Percentiles rank a stretch among this genome's conserved stretches.
Conservation (phyloP, 2,888 invertebrate species). For the Cephalotes varians region DNA sequence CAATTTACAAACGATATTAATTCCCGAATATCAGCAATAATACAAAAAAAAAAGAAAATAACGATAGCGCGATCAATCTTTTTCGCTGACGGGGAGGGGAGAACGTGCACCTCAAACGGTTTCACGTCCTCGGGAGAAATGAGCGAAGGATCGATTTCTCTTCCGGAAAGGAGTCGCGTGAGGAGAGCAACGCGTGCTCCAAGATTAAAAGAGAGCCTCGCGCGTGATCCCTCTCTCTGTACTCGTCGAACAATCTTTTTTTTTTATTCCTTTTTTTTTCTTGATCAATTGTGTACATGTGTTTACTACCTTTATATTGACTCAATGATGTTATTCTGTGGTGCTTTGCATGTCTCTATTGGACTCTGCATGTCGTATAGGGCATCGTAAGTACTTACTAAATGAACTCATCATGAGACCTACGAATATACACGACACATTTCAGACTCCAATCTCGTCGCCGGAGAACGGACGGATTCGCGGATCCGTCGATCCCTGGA, state of each 20-base stretch:
- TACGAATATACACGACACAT: constrained; percentile 73
- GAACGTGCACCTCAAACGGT: constrained; percentile 22
- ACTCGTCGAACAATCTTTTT: constrained; percentile 55
- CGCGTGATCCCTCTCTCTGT: constrained; percentile 31
- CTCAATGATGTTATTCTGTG: constrained; percentile 85
- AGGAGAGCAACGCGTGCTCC: not conserved
- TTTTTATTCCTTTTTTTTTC: constrained; percentile 54
- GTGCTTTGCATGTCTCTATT: constrained; percentile 86
- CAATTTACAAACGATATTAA: constrained; percentile 30
- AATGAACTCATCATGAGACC: constrained; percentile 77
- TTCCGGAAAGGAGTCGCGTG: not conserved
- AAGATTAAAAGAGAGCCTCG: constrained; percentile 8
- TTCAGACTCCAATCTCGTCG: constrained; percentile 56
- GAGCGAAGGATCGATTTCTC: constrained; percentile 25
- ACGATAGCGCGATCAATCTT: constrained; percentile 34
- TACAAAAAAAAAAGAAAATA: not conserved
- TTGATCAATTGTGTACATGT: constrained; percentile 79
- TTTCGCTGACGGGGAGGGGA: not conserved
- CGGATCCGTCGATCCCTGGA: constrained; percentile 66
- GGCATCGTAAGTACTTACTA: constrained; percentile 85
- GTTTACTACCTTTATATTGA: constrained; percentile 82
- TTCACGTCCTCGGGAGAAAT: constrained; percentile 18
- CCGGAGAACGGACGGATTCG: constrained; percentile 50
- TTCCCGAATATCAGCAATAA: not conserved
- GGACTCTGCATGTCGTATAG: constrained; percentile 85